These are phyloP conservation scores for Thaumetopoea pityocampa DNA, from an alignment of 1,140 invertebrate genomes.

Conservation along the genomic window DNA sequence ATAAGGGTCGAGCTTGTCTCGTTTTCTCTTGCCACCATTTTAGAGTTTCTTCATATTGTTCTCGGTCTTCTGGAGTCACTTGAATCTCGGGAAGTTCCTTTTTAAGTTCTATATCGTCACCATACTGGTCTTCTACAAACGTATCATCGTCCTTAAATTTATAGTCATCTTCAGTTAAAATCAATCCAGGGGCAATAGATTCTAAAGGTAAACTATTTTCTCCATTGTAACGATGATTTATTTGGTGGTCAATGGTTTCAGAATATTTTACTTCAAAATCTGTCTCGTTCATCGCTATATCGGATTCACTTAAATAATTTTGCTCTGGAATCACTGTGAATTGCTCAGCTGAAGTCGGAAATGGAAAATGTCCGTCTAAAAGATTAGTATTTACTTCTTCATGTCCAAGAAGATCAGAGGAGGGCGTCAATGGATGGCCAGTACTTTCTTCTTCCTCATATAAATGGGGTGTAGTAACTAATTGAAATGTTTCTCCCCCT, in stretches of 20 bases:
- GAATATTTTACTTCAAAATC: conserved; percentile 67
- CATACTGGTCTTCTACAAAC: conserved; percentile 38
- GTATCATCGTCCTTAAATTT: conserved; percentile 49
- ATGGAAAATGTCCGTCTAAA: conserved; percentile 60
- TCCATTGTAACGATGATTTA: conserved; percentile 39
- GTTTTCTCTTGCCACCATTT: conserved; percentile 74
- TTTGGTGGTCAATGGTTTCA: conserved; percentile 50
- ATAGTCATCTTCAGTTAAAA: conserved; percentile 44
- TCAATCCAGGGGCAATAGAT: conserved; percentile 50
- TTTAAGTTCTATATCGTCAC: conserved; percentile 52
- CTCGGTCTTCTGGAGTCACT: conserved; percentile 63
- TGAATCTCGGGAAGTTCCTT: conserved; percentile 67
- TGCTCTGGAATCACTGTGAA: conserved; percentile 70
- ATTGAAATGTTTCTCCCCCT: conserved; percentile 56
- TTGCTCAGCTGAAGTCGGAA: conserved; percentile 64
- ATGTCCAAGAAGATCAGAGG: conserved; percentile 63
- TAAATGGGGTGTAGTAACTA: conserved; percentile 64
- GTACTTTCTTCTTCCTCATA: conserved; percentile 69
- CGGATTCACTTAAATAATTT: conserved; percentile 46
- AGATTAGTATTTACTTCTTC: conserved; percentile 61
- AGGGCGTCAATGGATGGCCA: conserved; percentile 63
- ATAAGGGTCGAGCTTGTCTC: conserved; percentile 41
- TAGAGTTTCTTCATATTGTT: conserved; percentile 67
- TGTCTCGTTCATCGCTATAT: conserved; percentile 42
- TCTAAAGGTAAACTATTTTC: conserved; percentile 40